Conservation (phyloP, 2,113 vertebrate species). For the Suncus etruscus region DNA sequence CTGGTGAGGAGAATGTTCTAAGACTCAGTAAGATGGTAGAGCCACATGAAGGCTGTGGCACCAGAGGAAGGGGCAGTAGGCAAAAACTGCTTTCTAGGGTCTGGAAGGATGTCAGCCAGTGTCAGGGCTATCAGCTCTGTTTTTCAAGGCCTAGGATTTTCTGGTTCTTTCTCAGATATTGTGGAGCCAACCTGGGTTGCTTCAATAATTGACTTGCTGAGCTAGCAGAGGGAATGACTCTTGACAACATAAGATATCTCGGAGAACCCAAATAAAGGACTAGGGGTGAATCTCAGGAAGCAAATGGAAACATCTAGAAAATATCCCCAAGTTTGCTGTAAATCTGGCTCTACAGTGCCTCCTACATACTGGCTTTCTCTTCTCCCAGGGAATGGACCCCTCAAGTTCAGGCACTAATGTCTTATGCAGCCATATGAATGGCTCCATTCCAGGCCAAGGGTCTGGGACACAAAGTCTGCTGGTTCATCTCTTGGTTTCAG, state of each 20-base stretch:
- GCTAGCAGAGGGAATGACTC: background rate
- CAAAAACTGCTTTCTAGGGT: background rate
- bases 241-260: background rate
- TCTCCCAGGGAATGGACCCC: background rate
- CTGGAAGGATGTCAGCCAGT: background rate
- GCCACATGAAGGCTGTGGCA: background rate
- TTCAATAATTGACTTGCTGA: slow-evolving; percentile 23
- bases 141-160: background rate
- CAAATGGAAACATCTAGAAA: background rate
- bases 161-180: background rate
- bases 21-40: background rate
- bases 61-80: background rate
- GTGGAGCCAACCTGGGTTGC: background rate
- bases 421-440: background rate
- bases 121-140: background rate
- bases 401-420: background rate
- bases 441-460: background rate
- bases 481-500: background rate
- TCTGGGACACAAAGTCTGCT: background rate
- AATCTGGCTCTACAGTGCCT: no score
- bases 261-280: background rate
- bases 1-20: slow-evolving; percentile 64
- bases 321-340: no score
- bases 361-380: background rate
- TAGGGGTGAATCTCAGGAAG: background rate